Evolutionary conservation across 2,113 vertebrate species (phyloP), one percentile per base, ranked within the genome.

Genomic region (Odontesthes bonariensis): DNA sequence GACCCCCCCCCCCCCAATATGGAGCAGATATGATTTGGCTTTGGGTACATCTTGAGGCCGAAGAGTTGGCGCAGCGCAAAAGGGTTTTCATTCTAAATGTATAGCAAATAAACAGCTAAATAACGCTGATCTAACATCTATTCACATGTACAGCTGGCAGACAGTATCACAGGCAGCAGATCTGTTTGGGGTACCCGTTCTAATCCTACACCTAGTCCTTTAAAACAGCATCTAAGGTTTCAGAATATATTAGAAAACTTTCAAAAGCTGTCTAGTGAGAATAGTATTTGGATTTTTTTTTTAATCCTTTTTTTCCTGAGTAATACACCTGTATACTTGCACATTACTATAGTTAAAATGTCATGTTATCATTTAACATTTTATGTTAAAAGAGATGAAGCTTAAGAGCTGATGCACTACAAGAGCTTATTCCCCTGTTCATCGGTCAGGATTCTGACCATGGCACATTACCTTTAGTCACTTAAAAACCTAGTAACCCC

Each of bases 61-160:
- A 49, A 49, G 16, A 49, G 17, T 19, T 47, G 3, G 5, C 10
- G 35, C 7, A 47, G 14, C 16, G 5, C 16, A 19, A 19, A 17
- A 47, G 12, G 14, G 32, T 20, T 71, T 85, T 35, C 81, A 77
- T 82, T 79, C 90, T 88, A 93, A 92, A 88, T 75, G 42, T 91
- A 76, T 66, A 54, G 69, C 35, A 38, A 54, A 53, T 27, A 54
- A 52, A 68, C 52, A 20, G 76, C 64, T 75, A 63, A 86, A 55
- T 93, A 94, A 93, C 86, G 84, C 88, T 94, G 89, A 93, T 88
- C 84, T 91, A 83, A 77, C 31, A 57, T 66, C 77, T 17, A 17
- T 87, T 56, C 61, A 75, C 66, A 70, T 33, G 13, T 47, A 13
- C 72, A 44, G 46, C 46, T 74, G 79, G 89, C 92, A 94, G 84